Base-by-base conservation (phyloP, 2,113 vertebrate genomes). In the Carettochelys insculpta region DNA sequence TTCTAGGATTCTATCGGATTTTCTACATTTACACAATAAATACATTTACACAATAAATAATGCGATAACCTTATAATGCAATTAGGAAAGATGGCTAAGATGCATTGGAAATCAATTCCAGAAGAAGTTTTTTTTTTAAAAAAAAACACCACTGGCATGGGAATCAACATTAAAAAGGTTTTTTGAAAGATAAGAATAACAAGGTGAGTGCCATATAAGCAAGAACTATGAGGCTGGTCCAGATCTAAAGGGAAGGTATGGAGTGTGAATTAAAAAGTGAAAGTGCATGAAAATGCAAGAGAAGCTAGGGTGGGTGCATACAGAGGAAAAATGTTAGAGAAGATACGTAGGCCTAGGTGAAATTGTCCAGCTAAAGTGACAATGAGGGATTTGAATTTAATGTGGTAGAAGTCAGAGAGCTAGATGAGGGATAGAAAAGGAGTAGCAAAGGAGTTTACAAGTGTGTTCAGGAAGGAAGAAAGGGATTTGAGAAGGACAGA, bases 241-340 rank as follows among this genome's bases (percentile, higher is more conserved):
- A 34, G 56, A 11, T 77, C 83, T 81, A 31, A 34, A 82, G 56
- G 27, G 38, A 56, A 77, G 11, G 3, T 4, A 17, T 20, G 34
- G 11, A 75, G 8, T 10, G 38, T 8, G 9, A 83, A 25, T 47
- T 47, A 77, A 82, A 68, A 19, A 43, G 31, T 47, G 20, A 27
- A 65, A 88, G 2, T 38, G 80, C 53, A 5, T 1, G 2, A 19
- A 24, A 38, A 19, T 43, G 25, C 20, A 20, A 41, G 71, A 75
- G 71, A 75, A 10, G 25, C 22, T 24, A 75, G 43, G 4, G 43
- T 25, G 8, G 82, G 7, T 2, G 3, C 5, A 71, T 43, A 14
- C 2, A 58, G 7, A 3, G 43, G 1, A 52, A 8, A 4, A 4
- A 45, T 22, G 1, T 0, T 12, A 90, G 25, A 61, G 5, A 48